phyloP scores from a whole-genome alignment of 2,113 vertebrate species.

The Cavia aperea region DNA sequence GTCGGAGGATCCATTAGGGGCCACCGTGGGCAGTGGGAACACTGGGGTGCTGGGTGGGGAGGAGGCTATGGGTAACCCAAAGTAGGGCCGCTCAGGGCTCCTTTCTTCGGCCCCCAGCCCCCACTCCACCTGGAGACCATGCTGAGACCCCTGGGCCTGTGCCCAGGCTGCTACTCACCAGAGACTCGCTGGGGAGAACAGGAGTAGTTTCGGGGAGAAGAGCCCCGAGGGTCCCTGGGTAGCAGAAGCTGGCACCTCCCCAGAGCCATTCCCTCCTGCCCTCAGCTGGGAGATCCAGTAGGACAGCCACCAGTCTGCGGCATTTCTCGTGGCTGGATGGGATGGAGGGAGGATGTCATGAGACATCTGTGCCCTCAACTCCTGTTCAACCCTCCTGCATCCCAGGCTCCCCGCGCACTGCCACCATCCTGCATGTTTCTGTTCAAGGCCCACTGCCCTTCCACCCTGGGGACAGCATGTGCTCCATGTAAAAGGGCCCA shows the following conservation, averaged over 20 bases:
- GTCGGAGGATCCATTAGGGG: conserved; percentile 76
- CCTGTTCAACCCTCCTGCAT: background rate
- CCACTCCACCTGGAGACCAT: background rate
- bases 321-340: conserved; percentile 85
- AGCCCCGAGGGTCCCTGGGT: conserved; percentile 1
- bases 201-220: conserved; percentile 77
- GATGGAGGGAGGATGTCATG: background rate
- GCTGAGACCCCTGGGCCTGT: background rate
- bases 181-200: conserved; percentile 78
- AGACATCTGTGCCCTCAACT: background rate
- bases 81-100: background rate
- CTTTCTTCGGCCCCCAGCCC: background rate
- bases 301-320: conserved; percentile 97
- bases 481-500: background rate
- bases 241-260: background rate
- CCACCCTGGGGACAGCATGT: background rate
- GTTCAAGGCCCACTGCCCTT: background rate
- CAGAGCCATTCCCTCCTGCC: conserved; percentile 69
- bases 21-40: conserved; percentile 46
- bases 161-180: conserved; percentile 76
- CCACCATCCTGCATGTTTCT: background rate
- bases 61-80: conserved; percentile 52
- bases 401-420: no score
- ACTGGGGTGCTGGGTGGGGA: conserved; percentile 74
- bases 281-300: conserved; percentile 90